These are phyloP conservation scores for Tethea ocularis DNA, from an alignment of 2,888 invertebrate genomes.

Conservation along the genomic window DNA sequence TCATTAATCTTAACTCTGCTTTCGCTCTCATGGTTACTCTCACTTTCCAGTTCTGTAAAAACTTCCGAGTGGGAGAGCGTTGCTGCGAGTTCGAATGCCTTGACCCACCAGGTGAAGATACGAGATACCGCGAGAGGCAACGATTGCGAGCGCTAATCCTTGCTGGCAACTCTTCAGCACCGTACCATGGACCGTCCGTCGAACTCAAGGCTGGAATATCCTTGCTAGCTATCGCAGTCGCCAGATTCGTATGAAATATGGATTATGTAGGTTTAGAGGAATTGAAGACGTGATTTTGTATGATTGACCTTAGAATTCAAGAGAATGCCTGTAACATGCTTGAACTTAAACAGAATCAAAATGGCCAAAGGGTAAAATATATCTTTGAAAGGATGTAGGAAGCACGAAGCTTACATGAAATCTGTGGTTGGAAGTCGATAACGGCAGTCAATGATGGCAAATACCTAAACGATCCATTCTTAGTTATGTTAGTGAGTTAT, in stretches of 20 bases:
- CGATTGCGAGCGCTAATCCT: constrained; percentile 84
- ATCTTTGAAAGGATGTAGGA: not conserved
- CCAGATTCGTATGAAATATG: constrained; percentile 66
- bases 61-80: constrained; percentile 91
- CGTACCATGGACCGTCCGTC: constrained; percentile 53
- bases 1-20: constrained; percentile 1
- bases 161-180: constrained; percentile 82
- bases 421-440: not conserved
- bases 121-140: constrained; percentile 83
- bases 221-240: constrained; percentile 68
- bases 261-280: not conserved
- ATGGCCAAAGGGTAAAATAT: constrained; percentile 1
- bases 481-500: not conserved
- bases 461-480: not conserved
- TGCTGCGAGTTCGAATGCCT: constrained; percentile 96
- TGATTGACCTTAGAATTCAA: not conserved
- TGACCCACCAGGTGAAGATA: constrained; percentile 89
- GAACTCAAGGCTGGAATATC: constrained; percentile 65
- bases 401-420: not conserved
- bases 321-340: not conserved
- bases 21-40: too few relatives aligned
- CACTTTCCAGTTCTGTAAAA: constrained; percentile 89
- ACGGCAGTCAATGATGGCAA: too few relatives aligned
- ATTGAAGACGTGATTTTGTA: not conserved
- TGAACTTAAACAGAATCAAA: not conserved